These are phyloP conservation scores for Ailuropoda melanoleuca DNA, from an alignment of 2,113 vertebrate genomes.

Conservation along the genomic window DNA sequence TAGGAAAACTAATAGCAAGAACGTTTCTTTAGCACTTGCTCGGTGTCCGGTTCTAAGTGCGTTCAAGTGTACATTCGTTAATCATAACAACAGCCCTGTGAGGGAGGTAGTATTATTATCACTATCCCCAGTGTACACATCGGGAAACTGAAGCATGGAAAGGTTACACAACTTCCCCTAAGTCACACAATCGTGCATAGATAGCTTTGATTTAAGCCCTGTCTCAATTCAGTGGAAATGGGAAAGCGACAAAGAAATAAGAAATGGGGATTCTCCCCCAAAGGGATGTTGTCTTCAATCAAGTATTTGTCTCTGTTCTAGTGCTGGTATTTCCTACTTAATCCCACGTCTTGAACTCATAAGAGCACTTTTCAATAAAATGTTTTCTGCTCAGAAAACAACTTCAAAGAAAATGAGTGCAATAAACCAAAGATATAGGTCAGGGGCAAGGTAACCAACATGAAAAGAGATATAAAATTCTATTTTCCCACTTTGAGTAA, in stretches of 20 bases:
- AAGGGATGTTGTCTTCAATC: not conserved
- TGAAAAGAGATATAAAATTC: conserved; percentile 50
- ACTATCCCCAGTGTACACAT: not conserved
- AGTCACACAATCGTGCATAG: not conserved
- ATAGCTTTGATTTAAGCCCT: not conserved
- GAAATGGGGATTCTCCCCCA: conserved; percentile 1
- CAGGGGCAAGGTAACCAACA: conserved; percentile 32
- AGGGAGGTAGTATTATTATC: not conserved
- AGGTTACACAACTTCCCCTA: not conserved
- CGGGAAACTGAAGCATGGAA: not conserved
- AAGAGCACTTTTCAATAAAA: conserved; percentile 36
- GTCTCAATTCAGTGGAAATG: not conserved
- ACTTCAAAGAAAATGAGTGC: conserved; percentile 55
- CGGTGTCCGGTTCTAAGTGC: not conserved
- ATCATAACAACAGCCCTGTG: not conserved
- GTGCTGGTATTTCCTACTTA: conserved; percentile 40
- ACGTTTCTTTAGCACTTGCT: not conserved
- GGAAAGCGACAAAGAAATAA: conserved; percentile 16
- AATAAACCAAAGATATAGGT: conserved; percentile 48
- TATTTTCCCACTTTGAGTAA: conserved; percentile 49
- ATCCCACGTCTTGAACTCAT: conserved; percentile 9
- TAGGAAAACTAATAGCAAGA: not conserved
- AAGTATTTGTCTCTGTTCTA: conserved; percentile 48
- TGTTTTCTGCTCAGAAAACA: conserved; percentile 41
- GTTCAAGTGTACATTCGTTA: not conserved